These are phyloP conservation scores for Dryobates pubescens DNA, from an alignment of 2,797 vertebrate genomes.

Conservation along the genomic window DNA sequence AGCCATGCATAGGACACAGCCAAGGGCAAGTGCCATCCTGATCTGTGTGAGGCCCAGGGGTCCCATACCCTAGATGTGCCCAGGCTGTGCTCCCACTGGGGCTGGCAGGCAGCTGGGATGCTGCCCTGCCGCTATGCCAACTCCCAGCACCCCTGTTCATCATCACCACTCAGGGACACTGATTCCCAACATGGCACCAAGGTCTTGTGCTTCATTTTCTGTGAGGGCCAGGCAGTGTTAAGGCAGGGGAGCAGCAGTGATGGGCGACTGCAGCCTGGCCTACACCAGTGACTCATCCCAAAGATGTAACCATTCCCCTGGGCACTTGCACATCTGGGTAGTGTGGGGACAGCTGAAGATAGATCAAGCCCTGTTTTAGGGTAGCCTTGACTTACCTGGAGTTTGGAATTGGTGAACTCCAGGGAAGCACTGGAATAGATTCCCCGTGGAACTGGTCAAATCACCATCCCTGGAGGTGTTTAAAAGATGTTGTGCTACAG, in stretches of 20 bases:
- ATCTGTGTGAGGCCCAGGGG: rapidly evolving
- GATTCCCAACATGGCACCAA: neutral
- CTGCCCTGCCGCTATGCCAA: rapidly evolving
- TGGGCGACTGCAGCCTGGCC: neutral
- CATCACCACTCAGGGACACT: neutral
- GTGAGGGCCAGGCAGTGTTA: neutral
- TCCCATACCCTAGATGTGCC: neutral
- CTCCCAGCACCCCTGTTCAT: neutral
- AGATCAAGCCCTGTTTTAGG: neutral
- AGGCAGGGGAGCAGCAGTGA: neutral
- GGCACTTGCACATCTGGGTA: neutral
- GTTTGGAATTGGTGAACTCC: neutral
- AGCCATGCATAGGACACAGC: neutral
- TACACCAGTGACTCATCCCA: neutral
- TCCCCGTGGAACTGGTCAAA: too few species aligned
- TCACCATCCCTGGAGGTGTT: too few species aligned
- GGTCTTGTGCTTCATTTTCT: neutral
- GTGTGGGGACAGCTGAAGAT: rapidly evolving
- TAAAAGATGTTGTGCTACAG: too few species aligned
- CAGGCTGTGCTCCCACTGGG: rapidly evolving
- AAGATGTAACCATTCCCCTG: rapidly evolving
- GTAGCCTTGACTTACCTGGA: rapidly evolving
- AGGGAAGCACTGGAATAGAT: neutral
- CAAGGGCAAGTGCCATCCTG: neutral
- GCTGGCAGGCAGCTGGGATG: neutral